These are phyloP conservation scores for Ovis canadensis DNA, from an alignment of 2,113 vertebrate genomes.

Conservation along the genomic window DNA sequence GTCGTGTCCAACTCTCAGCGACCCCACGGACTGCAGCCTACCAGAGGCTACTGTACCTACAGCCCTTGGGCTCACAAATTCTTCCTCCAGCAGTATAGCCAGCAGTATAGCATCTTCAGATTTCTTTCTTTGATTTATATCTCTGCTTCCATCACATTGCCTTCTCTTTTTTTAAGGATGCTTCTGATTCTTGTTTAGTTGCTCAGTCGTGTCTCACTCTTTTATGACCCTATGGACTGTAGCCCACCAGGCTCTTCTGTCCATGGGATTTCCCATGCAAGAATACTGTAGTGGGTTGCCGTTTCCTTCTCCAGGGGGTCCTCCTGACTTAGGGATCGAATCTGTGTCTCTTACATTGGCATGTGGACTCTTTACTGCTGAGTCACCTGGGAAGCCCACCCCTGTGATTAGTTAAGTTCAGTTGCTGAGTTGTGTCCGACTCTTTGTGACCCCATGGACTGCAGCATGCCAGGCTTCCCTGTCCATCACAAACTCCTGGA, in stretches of 20 bases:
- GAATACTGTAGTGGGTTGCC: background rate
- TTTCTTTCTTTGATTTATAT: background rate
- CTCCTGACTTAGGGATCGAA: background rate
- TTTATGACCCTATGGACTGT: background rate
- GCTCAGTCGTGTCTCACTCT: background rate
- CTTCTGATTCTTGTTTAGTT: background rate
- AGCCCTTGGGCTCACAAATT: background rate
- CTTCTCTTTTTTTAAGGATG: background rate
- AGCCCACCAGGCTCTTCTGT: background rate
- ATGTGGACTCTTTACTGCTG: background rate
- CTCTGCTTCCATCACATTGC: background rate
- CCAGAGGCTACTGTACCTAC: background rate
- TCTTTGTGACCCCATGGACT: background rate
- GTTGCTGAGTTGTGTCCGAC: background rate
- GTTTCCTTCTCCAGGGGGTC: background rate
- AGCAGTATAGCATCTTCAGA: background rate
- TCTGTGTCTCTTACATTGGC: background rate
- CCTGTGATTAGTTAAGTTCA: background rate
- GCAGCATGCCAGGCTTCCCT: background rate
- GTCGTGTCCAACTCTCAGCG: too few species aligned
- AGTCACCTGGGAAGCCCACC: background rate
- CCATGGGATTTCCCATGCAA: background rate
- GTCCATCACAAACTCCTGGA: background rate
- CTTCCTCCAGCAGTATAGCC: background rate
- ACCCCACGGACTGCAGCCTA: too few species aligned